phyloP scores from a whole-genome alignment of 1,140 invertebrate species.

The Wasmannia auropunctata region DNA sequence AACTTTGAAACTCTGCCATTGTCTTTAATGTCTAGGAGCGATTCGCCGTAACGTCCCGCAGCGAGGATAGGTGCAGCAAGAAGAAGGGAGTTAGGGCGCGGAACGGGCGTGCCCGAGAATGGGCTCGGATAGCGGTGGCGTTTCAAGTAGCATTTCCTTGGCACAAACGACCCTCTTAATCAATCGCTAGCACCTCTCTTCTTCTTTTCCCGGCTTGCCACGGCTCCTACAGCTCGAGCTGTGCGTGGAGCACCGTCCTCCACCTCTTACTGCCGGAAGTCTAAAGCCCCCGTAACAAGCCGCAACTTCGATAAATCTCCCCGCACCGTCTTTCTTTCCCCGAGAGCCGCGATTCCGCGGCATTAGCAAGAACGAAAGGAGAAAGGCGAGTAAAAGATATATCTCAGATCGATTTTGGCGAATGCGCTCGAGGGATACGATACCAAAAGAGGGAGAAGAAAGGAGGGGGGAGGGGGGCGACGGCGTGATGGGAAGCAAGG shows the following conservation, averaged over 20 bases:
- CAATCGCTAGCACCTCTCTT: constrained; percentile 83
- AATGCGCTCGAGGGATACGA: constrained; percentile 36
- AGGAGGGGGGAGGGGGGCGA: too few species aligned
- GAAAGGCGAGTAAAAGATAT: constrained; percentile 45
- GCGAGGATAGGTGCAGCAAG: constrained; percentile 52
- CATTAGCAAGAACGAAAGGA: constrained; percentile 36
- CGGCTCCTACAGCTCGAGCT: constrained; percentile 52
- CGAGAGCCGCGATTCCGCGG: constrained; percentile 51
- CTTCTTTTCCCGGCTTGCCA: constrained; percentile 44
- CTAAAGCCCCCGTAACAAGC: constrained; percentile 75
- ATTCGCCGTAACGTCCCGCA: constrained; percentile 38
- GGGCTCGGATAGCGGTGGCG: constrained; percentile 65
- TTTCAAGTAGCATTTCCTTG: constrained; percentile 80
- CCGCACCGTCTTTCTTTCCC: constrained; percentile 48
- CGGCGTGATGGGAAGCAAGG: not conserved
- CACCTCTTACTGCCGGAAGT: constrained; percentile 63
- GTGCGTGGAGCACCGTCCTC: constrained; percentile 55
- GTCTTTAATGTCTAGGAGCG: constrained; percentile 53
- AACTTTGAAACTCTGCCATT: constrained; percentile 21
- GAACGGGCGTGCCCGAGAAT: constrained; percentile 65
- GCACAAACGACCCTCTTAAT: constrained; percentile 84
- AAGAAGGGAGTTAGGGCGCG: constrained; percentile 56
- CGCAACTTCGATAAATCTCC: constrained; percentile 78
- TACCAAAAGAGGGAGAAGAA: constrained; percentile 20
- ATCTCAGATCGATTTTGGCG: constrained; percentile 49